phyloP scores from a whole-genome alignment of 2,797 vertebrate genomes.

The Graptemys geographica region DNA sequence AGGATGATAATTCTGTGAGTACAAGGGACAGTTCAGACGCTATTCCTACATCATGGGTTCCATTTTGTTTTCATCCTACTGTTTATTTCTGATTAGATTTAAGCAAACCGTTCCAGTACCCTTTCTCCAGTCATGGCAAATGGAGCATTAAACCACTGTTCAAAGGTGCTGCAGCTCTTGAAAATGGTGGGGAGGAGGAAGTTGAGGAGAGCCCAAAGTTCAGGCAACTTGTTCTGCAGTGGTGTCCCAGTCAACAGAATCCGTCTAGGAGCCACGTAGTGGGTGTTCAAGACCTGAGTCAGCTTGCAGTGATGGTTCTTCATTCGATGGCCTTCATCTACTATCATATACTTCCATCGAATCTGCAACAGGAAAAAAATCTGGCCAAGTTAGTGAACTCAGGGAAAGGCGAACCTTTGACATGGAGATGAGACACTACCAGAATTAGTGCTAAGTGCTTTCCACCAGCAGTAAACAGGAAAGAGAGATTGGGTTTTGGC shows the following conservation, averaged over 20 bases:
- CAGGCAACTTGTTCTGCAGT: constrained; percentile 95
- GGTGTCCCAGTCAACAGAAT: constrained; percentile 96
- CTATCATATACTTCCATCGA: constrained; percentile 99
- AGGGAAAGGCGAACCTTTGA: neutral
- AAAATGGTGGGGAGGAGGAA: constrained; percentile 98
- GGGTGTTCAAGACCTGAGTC: constrained; percentile 97
- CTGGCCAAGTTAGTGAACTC: neutral
- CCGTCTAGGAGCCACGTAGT: constrained; percentile 95
- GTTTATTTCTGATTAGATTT: neutral
- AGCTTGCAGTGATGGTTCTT: constrained; percentile 99
- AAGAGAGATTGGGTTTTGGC: neutral
- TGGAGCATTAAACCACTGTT: constrained; percentile 98
- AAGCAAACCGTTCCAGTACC: constrained; percentile 77
- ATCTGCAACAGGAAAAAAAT: constrained; percentile 80
- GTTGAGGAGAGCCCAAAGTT: constrained; percentile 98
- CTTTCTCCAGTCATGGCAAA: constrained; percentile 99
- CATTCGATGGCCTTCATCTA: constrained; percentile 98
- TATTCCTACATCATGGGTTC: neutral
- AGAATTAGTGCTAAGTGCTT: neutral
- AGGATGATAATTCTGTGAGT: neutral
- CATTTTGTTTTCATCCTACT: neutral
- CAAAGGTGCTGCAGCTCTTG: constrained; percentile 98
- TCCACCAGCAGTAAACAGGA: neutral
- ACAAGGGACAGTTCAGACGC: neutral
- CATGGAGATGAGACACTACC: neutral